Evolutionary conservation across 1,140 invertebrate genomes (phyloP), one percentile per base, ranked within the genome.

Genomic region (Proctacanthus coquilletti): DNA sequence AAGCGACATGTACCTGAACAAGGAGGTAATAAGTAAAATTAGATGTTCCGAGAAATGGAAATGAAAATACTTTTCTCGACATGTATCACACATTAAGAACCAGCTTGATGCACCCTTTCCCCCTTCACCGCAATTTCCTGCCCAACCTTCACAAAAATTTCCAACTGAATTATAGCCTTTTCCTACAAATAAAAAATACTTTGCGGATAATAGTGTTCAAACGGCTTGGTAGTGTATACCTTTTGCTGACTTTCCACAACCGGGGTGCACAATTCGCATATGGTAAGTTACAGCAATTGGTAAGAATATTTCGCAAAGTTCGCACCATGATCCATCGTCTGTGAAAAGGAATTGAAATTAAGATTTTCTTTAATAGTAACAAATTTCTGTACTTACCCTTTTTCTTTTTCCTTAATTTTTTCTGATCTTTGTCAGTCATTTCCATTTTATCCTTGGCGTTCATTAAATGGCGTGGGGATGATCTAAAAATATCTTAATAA

Each of bases 81-180:
- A 95, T 17, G 68, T 67, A 48, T 91, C 84, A 62, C 91, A 96
- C 42, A 91, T 76, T 1, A 94, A 68, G 60, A 95, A 96, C 87
- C 87, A 95, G 21, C 77, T 81, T 20, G 77, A 82, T 42, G 67
- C 71, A 18, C 80, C 81, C 8, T 80, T 69, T 10, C 85, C 85
- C 2, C 83, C 83, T 49, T 87, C 84, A 0, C 86, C 87, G 58
- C 87, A 92, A 46, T 82, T 83, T 11, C 84, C 85, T 1, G 82
- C 79, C 82, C 84, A 87, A 2, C 84, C 85, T 10, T 77, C 74
- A 55, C 82, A 86, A 55, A 81, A 88, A 50, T 76, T 81, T 8
- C 86, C 85, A 23, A 74, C 74, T 40, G 75, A 81, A 52, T 89
- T 89, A 58, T 91, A 92, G 2, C 87, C 87, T 56, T 86, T 85